Evolutionary conservation across 2,888 invertebrate genomes (phyloP).

Genomic region (Seira musarum): DNA sequence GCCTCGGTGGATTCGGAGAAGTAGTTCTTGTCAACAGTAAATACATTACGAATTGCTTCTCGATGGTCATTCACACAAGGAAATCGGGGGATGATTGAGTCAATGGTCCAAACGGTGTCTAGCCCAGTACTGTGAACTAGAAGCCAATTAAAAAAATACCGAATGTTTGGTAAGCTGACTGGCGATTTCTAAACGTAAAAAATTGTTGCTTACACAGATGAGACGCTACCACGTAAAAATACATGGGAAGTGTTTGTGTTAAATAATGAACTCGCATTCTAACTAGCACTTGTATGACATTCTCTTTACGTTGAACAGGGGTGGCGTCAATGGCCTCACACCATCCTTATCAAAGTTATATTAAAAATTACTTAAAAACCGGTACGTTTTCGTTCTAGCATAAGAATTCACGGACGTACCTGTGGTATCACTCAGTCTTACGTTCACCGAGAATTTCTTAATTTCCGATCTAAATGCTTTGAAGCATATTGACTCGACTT

Average conservation of each 20-base stretch:
- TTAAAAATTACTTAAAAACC: neutral
- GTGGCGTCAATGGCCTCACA: conserved; percentile 59
- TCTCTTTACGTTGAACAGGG: conserved; percentile 35
- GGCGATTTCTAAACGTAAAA: no score
- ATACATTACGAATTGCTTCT: conserved; percentile 33
- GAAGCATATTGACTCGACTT: conserved; percentile 45
- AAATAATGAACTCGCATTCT: conserved; percentile 54
- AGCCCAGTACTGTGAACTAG: neutral
- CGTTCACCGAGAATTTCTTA: no score
- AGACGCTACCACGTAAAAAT: conserved; percentile 60
- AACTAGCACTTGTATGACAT: conserved; percentile 58
- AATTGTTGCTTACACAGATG: conserved; percentile 32
- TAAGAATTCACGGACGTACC: no score
- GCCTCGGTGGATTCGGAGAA: neutral
- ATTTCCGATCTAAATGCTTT: conserved; percentile 31
- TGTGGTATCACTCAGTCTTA: no score
- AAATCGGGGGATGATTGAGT: conserved; percentile 48
- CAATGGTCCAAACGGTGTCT: conserved; percentile 41
- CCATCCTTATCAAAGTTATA: conserved; percentile 34
- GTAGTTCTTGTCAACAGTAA: conserved; percentile 15
- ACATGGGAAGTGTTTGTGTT: neutral
- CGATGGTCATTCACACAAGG: conserved; percentile 55
- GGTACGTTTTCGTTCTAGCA: no score
- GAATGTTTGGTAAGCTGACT: neutral
- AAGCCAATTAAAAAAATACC: neutral